These are phyloP conservation scores for Sinocyclocheilus anophthalmus DNA, from an alignment of 2,113 vertebrate genomes.

Conservation along the genomic window DNA sequence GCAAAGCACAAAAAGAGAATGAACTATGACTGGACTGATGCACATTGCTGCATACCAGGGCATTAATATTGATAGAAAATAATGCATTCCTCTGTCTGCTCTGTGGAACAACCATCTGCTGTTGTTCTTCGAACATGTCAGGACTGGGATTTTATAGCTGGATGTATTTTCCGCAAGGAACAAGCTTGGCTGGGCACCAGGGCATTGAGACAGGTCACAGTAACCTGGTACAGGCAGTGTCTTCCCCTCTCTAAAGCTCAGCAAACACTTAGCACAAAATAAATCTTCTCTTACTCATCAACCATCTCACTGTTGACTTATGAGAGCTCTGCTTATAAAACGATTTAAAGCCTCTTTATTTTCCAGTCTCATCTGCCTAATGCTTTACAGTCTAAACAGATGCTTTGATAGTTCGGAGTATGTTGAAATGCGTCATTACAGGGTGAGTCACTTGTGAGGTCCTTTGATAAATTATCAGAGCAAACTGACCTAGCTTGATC, in stretches of 20 bases:
- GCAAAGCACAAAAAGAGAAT: not conserved
- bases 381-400: not conserved
- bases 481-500: slow-evolving; percentile 24
- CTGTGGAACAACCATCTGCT: not conserved
- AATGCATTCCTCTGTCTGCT: not conserved
- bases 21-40: not conserved
- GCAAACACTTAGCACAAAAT: slow-evolving; percentile 14
- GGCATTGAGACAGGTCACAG: slow-evolving; percentile 70
- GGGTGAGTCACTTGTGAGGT: not conserved
- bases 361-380: not conserved
- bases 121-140: slow-evolving; percentile 2
- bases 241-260: slow-evolving; percentile 51
- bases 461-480: slow-evolving; percentile 43
- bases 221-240: slow-evolving; percentile 73
- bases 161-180: slow-evolving; percentile 62
- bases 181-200: slow-evolving; percentile 65
- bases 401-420: not conserved
- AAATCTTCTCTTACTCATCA: slow-evolving; percentile 6
- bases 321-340: not conserved
- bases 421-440: not conserved
- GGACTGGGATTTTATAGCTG: slow-evolving; percentile 57
- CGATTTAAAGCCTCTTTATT: not conserved
- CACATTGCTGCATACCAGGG: not conserved
- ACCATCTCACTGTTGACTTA: not conserved
- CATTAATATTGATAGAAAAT: not conserved